Percentiles rank a stretch among this genome's conserved stretches.
phyloP scores from a whole-genome alignment of 2,797 vertebrate genomes.

The Pangasius djambal region DNA sequence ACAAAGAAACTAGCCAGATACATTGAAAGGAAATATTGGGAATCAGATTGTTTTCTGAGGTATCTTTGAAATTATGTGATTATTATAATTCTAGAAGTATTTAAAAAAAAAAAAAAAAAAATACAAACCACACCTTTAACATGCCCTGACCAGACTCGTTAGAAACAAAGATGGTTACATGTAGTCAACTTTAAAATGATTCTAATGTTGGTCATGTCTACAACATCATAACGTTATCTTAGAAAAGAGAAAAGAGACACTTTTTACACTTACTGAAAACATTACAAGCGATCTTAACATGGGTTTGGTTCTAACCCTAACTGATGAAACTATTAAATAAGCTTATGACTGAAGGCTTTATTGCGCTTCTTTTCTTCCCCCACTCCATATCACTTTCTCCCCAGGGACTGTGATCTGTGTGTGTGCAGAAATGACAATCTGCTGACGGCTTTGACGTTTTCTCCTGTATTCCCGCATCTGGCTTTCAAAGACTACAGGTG shows the following conservation, averaged over 20 bases:
- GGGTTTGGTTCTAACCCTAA: not conserved
- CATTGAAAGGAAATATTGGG: not conserved
- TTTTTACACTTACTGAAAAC: not conserved
- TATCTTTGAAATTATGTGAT: not conserved
- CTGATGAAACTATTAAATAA: not conserved
- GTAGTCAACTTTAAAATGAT: not conserved
- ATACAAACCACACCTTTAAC: constrained; percentile 6
- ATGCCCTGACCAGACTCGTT: not conserved
- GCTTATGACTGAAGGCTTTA: not conserved
- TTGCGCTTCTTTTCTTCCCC: constrained; percentile 30
- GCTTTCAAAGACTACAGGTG: constrained; percentile 93
- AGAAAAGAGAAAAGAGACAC: not conserved
- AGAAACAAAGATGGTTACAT: not conserved
- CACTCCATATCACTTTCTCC: constrained; percentile 37
- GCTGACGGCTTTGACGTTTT: constrained; percentile 90
- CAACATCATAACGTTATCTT: not conserved
- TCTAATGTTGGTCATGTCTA: not conserved
- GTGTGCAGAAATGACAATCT: constrained; percentile 74
- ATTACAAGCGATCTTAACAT: not conserved
- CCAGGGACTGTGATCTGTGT: constrained; percentile 71
- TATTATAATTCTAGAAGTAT: not conserved
- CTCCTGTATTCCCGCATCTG: constrained; percentile 86
- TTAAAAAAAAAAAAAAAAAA: not conserved
- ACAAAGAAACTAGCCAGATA: not conserved
- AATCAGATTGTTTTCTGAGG: not conserved